Evolutionary conservation across 2,113 vertebrate species (phyloP), one percentile per base, ranked within the genome.

Genomic region (Scomber scombrus): DNA sequence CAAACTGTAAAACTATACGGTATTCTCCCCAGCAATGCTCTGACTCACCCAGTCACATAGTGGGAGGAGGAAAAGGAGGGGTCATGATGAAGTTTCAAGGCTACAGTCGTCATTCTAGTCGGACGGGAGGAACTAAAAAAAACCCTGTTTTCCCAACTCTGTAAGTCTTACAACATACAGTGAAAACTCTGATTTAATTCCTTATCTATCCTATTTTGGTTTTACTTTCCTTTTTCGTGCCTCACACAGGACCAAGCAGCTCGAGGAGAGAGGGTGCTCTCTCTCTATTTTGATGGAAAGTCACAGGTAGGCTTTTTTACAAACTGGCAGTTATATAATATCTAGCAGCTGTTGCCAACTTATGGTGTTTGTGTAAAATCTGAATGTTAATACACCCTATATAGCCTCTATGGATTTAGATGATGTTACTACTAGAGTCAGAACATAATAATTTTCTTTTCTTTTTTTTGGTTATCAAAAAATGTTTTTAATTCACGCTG

Each of bases 281-380:
- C 55, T 40, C 19, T 54, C 12, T 10, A 68, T 51, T 9, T 65
- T 10, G 6, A 61, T 40, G 34, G 5, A 61, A 63, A 61, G 7
- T 55, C 16, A 61, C 47, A 80, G 61, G 88, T 85, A 85, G 10
- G 85, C 21, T 52, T 7, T 26, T 69, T 43, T 23, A 73, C 5
- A 51, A 7, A 10, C 63, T 18, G 45, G 1, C 14, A 3, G 1
- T 23, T 21, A 46, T 11, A 16, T 55, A 63, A 46, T 9, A 2
- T 14, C n/a, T 2, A 70, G 3, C 23, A 63, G 3, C 21, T 75
- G 51, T 23, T 67, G 45, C 1, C 3, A 54, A 18, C 18, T 4
- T 11, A 23, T 18, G 46, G 16, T 64, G 10, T 50, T 12, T 50
- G 47, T 57, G 31, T 54, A 10, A 55, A 2, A 4, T 46, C 15